phyloP scores from a whole-genome alignment of 2,888 invertebrate species.

The Timema cristinae region DNA sequence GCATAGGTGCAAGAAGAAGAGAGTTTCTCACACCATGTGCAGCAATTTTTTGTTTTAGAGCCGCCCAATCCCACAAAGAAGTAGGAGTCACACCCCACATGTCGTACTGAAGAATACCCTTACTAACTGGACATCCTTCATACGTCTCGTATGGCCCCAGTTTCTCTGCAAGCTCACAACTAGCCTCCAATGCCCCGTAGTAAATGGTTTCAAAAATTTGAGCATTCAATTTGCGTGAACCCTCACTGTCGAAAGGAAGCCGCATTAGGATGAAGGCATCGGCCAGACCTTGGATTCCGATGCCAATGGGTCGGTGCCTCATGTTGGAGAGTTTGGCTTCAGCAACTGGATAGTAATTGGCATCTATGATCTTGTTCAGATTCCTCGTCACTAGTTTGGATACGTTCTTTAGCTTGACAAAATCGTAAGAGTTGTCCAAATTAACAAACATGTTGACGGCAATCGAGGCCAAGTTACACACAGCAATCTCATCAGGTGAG shows the following conservation, averaged over 20 bases:
- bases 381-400: conserved; percentile 86
- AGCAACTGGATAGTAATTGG: conserved; percentile 91
- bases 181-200: conserved; percentile 93
- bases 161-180: conserved; percentile 86
- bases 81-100: conserved; percentile 94
- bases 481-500: conserved; percentile 86
- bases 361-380: conserved; percentile 94
- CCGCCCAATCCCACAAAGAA: conserved; percentile 84
- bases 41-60: conserved; percentile 77
- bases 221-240: conserved; percentile 81
- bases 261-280: conserved; percentile 95
- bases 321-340: conserved; percentile 79
- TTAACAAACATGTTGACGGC: conserved; percentile 93
- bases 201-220: conserved; percentile 98
- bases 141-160: conserved; percentile 89
- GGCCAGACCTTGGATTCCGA: conserved; percentile 96
- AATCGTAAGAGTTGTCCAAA: conserved; percentile 77
- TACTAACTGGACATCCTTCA: conserved; percentile 85
- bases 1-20: conserved; percentile 93
- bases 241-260: conserved; percentile 84
- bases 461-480: conserved; percentile 96
- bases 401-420: conserved; percentile 77
- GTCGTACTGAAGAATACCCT: conserved; percentile 94
- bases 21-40: conserved; percentile 91
- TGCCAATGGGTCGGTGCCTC: conserved; percentile 80